Conservation (phyloP, 1,140 invertebrate species). For the Tetramorium alpestre region DNA sequence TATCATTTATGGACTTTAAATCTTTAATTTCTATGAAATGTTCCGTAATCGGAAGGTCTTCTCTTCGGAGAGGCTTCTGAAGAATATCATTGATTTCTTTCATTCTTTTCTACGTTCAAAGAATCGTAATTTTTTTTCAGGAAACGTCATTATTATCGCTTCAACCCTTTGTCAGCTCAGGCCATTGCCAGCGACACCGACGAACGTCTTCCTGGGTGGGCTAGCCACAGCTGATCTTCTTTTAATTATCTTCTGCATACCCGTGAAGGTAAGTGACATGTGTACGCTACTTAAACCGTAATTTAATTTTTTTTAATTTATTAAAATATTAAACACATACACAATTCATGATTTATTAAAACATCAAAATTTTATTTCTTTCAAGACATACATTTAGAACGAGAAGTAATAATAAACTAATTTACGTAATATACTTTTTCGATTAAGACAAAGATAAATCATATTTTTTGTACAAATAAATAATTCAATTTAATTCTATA, state of each 20-base stretch:
- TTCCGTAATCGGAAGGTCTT: neutral
- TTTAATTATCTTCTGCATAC: slow-evolving; percentile 91
- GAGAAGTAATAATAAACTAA: too few relatives aligned
- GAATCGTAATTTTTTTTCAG: slow-evolving; percentile 67
- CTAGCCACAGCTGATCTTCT: slow-evolving; percentile 91
- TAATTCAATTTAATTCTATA: too few relatives aligned
- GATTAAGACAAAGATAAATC: too few relatives aligned
- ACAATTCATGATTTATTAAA: too few relatives aligned
- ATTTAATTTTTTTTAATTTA: too few relatives aligned
- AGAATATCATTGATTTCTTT: neutral
- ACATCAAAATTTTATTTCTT: too few relatives aligned
- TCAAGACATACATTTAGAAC: too few relatives aligned
- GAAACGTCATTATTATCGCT: slow-evolving; percentile 82
- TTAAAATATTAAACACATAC: too few relatives aligned
- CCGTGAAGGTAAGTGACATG: slow-evolving; percentile 88
- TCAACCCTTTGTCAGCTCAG: slow-evolving; percentile 87
- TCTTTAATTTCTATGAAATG: neutral
- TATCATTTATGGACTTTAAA: neutral
- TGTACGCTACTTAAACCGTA: neutral
- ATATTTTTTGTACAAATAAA: too few relatives aligned
- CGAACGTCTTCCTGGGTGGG: slow-evolving; percentile 91
- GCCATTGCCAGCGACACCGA: slow-evolving; percentile 87
- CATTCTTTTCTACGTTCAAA: neutral
- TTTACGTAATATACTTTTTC: too few relatives aligned
- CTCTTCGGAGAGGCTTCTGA: neutral